Conservation (phyloP, 1,140 invertebrate genomes). For the Elymnias hypermnestra region DNA sequence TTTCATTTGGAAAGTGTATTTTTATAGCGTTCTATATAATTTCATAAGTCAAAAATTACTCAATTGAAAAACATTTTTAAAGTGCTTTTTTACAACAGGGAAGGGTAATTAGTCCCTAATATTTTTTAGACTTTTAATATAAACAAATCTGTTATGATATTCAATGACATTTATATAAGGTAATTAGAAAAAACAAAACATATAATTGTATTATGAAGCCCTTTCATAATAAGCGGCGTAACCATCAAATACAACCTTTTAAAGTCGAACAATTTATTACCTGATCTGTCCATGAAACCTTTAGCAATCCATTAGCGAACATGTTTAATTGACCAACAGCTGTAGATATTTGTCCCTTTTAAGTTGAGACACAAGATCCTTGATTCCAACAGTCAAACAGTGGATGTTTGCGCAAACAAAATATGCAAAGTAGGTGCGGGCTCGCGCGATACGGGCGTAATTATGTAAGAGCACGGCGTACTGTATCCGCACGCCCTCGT, state of each 20-base stretch:
- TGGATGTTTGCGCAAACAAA: slow-evolving; percentile 67
- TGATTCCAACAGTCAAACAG: slow-evolving; percentile 70
- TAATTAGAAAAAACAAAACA: too few species aligned
- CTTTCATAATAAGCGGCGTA: not conserved
- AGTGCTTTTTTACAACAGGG: too few species aligned
- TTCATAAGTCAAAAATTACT: too few species aligned
- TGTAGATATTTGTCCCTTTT: slow-evolving; percentile 36
- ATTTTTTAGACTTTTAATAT: too few species aligned
- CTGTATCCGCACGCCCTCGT: slow-evolving; percentile 43
- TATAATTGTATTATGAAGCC: too few species aligned
- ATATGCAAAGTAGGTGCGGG: slow-evolving; percentile 71
- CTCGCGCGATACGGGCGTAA: slow-evolving; percentile 63
- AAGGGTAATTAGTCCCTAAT: too few species aligned
- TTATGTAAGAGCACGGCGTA: slow-evolving; percentile 66
- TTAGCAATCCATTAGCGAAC: slow-evolving; percentile 3
- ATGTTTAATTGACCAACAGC: slow-evolving; percentile 21
- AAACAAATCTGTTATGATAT: too few species aligned
- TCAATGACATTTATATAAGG: too few species aligned
- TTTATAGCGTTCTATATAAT: too few species aligned
- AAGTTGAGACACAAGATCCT: slow-evolving; percentile 46
- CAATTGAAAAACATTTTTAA: too few species aligned
- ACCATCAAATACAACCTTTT: not conserved
- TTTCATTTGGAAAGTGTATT: too few species aligned
- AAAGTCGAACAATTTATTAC: not conserved
- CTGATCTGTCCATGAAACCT: slow-evolving; percentile 2